Base-by-base conservation (phyloP, 1,140 invertebrate genomes). In the Bombus sibiricus region DNA sequence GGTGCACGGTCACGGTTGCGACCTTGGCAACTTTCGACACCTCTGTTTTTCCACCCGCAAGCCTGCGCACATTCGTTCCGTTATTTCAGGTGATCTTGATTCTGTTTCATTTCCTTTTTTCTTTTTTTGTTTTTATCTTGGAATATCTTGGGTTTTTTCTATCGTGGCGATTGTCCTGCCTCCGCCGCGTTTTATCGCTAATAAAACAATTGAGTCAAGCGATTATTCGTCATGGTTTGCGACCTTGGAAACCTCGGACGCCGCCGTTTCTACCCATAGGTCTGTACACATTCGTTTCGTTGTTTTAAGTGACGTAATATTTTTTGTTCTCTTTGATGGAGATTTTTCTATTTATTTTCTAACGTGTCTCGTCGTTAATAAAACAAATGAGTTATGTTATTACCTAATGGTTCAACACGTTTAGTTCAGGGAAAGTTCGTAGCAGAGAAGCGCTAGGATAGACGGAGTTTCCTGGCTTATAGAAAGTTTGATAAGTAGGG, bases 1-100 rank as follows among this genome's bases (percentile, higher is more conserved):
- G 78, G 59, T 66, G 34, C 83, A 74, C 68, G 83, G 78, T 81
- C 79, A 81, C 28, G 78, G 71, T 37, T 72, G 9, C 71, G 84
- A 66, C 84, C 79, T 81, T 81, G 79, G 3, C 53, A 25, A 32
- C 34, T 66, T 37, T 28, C 28, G 25, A 9, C 57, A n/a, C 12
- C 28, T 3, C 22, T 5, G 12, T 78, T 71, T 41, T 71, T 37
- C 47, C 73, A 37, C 15, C 59, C 59, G 3, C 41, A 62, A 53
- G 43, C 13, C 25, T 47, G 43, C 15, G 28, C 59, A 32, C n/a
- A 32, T 39, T 73, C 13, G 41, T 47, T 39, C 3, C n/a, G 28
- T 32, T 53, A 53, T 53, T 53, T 53, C 47, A 22, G 5, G 47
- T 8, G 18, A 53, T 53, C 18, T 53, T 22, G 18, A 22, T 53